Evolutionary conservation across 1,140 invertebrate species (phyloP), one percentile per base, ranked within the genome.

Genomic region (Phthorimaea operculella): DNA sequence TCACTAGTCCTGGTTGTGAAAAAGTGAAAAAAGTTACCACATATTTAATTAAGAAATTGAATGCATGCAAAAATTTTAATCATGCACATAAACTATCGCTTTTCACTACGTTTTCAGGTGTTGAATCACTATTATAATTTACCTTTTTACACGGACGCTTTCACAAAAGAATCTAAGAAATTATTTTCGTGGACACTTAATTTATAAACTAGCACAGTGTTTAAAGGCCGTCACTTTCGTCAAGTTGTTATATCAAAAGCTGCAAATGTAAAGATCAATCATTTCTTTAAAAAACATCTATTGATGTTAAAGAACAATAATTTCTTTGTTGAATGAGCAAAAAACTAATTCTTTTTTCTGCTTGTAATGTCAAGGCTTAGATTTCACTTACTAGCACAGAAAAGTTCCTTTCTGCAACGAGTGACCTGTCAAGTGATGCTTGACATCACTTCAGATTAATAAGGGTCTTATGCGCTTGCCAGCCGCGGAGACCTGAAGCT

Each of bases 371-470:
- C 12, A 16, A 48, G n/a, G 16, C 14, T 15, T 4, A 16, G 45
- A 48, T 5, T 48, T 48, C 16, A 28, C 21, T 28, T 28, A 28
- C 45, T 18, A 16, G 44, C 44, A 15, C 9, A 47, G 44, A 47
- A 47, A 70, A 75, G 70, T 74, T 73, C 70, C 76, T 74, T 60
- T 70, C 65, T 62, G 55, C 64, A 60, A 73, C 60, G 62, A 68
- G 70, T 73, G 75, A 78, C 72, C 71, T 51, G 63, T 71, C 66
- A 59, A 81, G 76, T 63, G 68, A 56, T 58, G 59, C 78, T 83
- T 79, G 75, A 77, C 74, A 73, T 72, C 68, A 59, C 73, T 81
- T 58, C 63, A 76, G 67, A 67, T 77, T 78, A 80, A 79, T 76
- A 78, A 80, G 76, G 62, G 53, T 62, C 62, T 68, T 67, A 70